Conservation (phyloP, 2,888 invertebrate genomes). For the Prosopocoilus inquinatus region DNA sequence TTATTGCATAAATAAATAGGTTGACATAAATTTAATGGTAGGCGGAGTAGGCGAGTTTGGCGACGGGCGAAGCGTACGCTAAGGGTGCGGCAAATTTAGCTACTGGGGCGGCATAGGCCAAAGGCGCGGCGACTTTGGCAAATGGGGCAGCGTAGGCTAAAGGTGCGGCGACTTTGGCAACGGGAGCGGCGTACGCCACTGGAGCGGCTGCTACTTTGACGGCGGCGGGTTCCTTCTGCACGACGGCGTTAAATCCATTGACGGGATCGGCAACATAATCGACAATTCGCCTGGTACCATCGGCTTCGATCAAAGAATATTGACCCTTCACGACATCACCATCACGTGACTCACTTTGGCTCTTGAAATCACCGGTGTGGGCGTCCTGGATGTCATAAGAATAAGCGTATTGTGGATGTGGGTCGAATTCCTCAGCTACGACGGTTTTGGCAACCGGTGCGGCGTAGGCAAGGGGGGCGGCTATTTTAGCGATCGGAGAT, state of each 20-base stretch:
- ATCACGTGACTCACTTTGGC: conserved; percentile 52
- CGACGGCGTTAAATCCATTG: conserved; percentile 62
- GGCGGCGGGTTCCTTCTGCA: conserved; percentile 58
- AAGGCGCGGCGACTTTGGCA: conserved; percentile 18
- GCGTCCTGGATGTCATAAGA: conserved; percentile 55
- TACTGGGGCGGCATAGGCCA: conserved; percentile 21
- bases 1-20: conserved; percentile 1
- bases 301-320: conserved; percentile 54
- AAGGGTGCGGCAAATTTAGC: conserved; percentile 22
- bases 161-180: conserved; percentile 29
- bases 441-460: not conserved
- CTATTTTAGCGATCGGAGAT: conserved; percentile 18
- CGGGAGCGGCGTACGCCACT: conserved; percentile 12
- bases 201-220: conserved; percentile 20
- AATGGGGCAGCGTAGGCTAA: conserved; percentile 37
- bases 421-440: conserved; percentile 44
- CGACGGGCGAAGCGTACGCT: conserved; percentile 23
- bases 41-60: not conserved
- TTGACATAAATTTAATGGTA: not conserved
- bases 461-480: conserved; percentile 25
- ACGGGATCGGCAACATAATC: conserved; percentile 58
- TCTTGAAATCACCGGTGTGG: conserved; percentile 54
- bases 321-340: conserved; percentile 55
- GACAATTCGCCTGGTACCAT: conserved; percentile 53
- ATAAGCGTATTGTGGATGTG: conserved; percentile 55